A percentile compares a stretch with the other conserved stretches of the same genome.
phyloP scores from a whole-genome alignment of 2,888 invertebrate genomes.

The Lepeophtheirus nordmannii region DNA sequence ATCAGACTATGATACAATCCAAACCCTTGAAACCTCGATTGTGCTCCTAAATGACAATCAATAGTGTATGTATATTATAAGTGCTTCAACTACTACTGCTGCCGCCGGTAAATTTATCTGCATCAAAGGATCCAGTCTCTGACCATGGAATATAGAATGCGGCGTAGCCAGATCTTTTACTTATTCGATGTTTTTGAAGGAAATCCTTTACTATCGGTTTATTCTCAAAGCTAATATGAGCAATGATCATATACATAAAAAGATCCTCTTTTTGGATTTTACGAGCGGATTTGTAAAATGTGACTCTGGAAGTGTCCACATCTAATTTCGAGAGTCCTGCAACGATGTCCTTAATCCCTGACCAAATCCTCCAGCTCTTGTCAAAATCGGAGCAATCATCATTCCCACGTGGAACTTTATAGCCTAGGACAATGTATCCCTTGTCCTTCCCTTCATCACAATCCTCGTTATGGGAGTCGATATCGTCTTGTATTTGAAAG shows the following conservation, averaged over 20 bases:
- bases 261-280: neutral
- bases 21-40: too few species aligned
- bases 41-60: too few species aligned
- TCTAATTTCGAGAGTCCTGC: neutral
- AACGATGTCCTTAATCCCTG: neutral
- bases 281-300: neutral
- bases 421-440: conserved; percentile 4
- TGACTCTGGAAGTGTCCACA: neutral
- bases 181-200: neutral
- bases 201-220: neutral
- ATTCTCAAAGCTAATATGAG: neutral
- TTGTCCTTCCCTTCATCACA: too few species aligned
- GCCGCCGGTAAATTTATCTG: too few species aligned
- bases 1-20: too few species aligned
- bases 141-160: neutral
- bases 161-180: conserved; percentile 3
- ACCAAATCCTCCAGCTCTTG: neutral
- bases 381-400: neutral
- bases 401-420: neutral
- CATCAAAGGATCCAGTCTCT: too few species aligned
- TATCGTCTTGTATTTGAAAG: too few species aligned
- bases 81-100: too few species aligned
- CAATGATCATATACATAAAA: conserved; percentile 1
- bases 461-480: too few species aligned
- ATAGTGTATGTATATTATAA: too few species aligned